A percentile compares a stretch with the other conserved stretches of the same genome.
Conservation (phyloP, 2,113 vertebrate genomes). For the Okapia johnstoni region DNA sequence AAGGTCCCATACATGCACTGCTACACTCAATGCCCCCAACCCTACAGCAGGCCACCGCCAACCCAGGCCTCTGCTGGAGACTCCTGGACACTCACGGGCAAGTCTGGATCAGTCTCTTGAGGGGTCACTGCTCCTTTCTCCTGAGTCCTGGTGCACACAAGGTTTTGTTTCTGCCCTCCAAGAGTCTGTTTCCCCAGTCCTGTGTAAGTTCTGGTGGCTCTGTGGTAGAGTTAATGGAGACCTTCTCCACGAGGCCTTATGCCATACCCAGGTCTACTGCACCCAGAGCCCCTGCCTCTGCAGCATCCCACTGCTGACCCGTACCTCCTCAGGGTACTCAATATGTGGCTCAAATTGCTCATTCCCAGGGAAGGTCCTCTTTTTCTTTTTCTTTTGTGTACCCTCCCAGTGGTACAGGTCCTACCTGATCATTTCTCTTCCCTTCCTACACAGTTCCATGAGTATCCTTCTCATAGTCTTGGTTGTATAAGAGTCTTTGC, state of each 20-base stretch:
- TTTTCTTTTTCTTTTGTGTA: background rate
- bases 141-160: background rate
- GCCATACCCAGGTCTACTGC: background rate
- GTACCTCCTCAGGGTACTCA: background rate
- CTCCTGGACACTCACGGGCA: background rate
- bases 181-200: background rate
- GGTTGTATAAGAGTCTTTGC: background rate
- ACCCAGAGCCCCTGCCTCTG: background rate
- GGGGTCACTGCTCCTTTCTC: background rate
- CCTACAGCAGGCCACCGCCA: background rate
- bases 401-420: background rate
- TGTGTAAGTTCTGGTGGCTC: background rate
- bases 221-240: background rate
- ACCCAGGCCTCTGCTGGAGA: accelerated
- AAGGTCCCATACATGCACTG: background rate
- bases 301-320: background rate
- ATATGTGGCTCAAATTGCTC: background rate
- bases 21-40: background rate
- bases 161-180: background rate
- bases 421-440: background rate
- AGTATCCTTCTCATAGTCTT: background rate
- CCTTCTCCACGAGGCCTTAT: background rate
- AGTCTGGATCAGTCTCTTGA: background rate
- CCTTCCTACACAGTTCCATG: background rate
- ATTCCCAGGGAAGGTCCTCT: background rate